Evolutionary conservation across 2,797 vertebrate genomes (phyloP), one percentile per base, ranked within the genome.

Genomic region (Octomys mimax): DNA sequence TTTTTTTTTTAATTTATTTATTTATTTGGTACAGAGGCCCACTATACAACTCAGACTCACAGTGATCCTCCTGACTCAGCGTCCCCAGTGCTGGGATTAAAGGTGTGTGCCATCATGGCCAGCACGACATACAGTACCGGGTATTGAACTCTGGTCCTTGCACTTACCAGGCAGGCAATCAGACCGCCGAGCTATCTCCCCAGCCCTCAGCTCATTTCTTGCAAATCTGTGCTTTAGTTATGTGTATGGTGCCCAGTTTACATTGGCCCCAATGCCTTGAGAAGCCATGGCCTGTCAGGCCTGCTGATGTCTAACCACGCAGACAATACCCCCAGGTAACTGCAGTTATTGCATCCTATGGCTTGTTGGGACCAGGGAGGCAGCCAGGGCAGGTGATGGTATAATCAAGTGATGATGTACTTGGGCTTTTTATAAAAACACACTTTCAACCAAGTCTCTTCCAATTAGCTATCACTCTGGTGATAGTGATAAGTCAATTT

Each of bases 281-380:
- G 61, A 92, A 95, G 77, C 22, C 61, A 31, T 73, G 54, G 22
- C 36, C 57, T 95, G 33, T 77, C 70, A 77, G 52, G 5, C 81
- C 94, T 73, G 59, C 54, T 95, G 79, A 83, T 96, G 91, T 49
- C 85, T 86, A 83, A 88, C 26, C 66, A 61, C 33, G 42, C 13
- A 18, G 22, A 33, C 92, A 95, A 70, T 92, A 31, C 39, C 64
- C 81, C 75, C 68, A 91, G 64, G 39, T 93, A 52, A 91, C 62
- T 59, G 52, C 9, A 73, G 62, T 95, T 82, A 66, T 92, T 90
- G 73, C 68, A 83, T 93, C 59, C 77, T 86, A 61, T 1, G 8
- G 70, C 75, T 78, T 93, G 12, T 14, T 90, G 64, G 36, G 70
- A 80, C 62, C 85, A 92, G 62, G 73, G 61, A 86, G 70, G 91